Evolutionary conservation across 2,797 vertebrate genomes (phyloP).

Genomic region (Anabas testudineus): DNA sequence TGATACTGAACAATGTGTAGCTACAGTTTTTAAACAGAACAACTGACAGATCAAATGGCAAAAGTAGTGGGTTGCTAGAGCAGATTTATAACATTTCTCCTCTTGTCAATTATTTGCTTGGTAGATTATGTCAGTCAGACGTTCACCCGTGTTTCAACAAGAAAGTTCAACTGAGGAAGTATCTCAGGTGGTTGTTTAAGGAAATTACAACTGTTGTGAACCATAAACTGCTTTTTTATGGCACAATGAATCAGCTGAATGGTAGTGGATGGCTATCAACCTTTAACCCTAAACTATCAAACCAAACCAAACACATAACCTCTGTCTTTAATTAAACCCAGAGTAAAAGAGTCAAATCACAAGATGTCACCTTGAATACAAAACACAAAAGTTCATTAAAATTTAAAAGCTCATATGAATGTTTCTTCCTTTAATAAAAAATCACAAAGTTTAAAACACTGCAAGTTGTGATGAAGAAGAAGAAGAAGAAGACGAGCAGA

Average conservation of each 20-base stretch:
- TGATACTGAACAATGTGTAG: neutral
- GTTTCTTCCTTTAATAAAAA: neutral
- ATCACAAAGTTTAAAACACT: too few relatives aligned
- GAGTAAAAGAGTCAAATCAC: neutral
- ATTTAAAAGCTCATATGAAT: neutral
- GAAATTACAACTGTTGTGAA: conserved; percentile 37
- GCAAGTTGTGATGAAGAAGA: too few relatives aligned
- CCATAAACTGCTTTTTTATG: conserved; percentile 71
- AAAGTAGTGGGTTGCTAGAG: neutral
- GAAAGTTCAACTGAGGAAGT: conserved; percentile 8
- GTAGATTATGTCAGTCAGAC: conserved; percentile 50
- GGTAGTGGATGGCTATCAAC: conserved; percentile 32
- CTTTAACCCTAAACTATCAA: conserved; percentile 64
- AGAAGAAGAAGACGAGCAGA: neutral
- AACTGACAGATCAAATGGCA: conserved; percentile 2
- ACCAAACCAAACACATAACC: conserved; percentile 38
- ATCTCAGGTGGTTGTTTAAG: conserved; percentile 50
- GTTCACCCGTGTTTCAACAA: conserved; percentile 36
- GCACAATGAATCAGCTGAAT: conserved; percentile 54
- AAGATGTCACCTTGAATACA: neutral
- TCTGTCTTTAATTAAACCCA: conserved; percentile 40
- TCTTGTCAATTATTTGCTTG: conserved; percentile 68
- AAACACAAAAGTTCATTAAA: neutral
- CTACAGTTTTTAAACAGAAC: neutral
- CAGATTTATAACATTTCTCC: conserved; percentile 26